These are phyloP conservation scores for Ceratitis capitata DNA, from an alignment of 1,140 invertebrate species.

Conservation along the genomic window DNA sequence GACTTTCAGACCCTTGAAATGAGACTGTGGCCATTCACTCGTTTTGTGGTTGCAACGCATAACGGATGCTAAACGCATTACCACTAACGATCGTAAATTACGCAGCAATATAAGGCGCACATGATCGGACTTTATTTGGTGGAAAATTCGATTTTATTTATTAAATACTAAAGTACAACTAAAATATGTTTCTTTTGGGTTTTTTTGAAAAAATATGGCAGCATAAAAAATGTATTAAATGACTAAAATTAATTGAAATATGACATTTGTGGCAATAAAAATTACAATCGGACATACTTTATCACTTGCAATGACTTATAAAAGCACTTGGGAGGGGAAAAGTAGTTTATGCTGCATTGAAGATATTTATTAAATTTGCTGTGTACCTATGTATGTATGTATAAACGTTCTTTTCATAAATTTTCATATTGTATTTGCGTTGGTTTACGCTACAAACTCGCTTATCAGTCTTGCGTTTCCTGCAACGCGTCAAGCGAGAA, in stretches of 20 bases:
- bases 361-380: no score
- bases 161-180: no score
- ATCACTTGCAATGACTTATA: neutral
- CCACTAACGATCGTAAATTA: conserved; percentile 22
- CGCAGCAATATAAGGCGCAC: neutral
- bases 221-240: neutral
- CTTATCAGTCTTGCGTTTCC: neutral
- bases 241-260: neutral
- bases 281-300: neutral
- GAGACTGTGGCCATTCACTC: neutral
- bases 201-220: no score
- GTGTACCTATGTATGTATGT: no score
- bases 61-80: neutral
- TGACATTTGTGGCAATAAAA: neutral
- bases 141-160: no score
- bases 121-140: neutral
- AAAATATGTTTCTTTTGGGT: no score
- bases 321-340: no score
- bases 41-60: neutral
- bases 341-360: no score
- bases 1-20: neutral
- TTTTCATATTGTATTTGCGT: no score
- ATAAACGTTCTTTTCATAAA: no score
- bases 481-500: neutral
- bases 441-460: neutral